Conservation (phyloP, 2,888 invertebrate species). For the Caenorhabditis macrosperma region DNA sequence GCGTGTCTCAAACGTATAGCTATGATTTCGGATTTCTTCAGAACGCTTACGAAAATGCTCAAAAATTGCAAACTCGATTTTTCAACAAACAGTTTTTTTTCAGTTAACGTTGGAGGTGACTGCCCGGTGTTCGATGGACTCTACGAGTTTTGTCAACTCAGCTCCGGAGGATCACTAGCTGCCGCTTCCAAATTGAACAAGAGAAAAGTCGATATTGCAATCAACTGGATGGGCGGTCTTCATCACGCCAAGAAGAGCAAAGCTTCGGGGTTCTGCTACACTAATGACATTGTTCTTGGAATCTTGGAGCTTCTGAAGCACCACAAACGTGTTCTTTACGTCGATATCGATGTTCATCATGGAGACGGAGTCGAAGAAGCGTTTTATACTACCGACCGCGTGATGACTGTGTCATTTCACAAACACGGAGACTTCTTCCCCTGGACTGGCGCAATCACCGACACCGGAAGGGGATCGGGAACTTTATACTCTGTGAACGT, state of each 20-base stretch:
- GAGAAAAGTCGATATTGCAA: conserved; percentile 97
- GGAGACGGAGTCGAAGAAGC: conserved; percentile 96
- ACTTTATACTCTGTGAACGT: conserved; percentile 99
- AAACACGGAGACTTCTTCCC: conserved; percentile 99
- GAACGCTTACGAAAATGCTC: no score
- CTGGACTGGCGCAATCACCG: conserved; percentile 88
- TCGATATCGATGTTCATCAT: conserved; percentile 99
- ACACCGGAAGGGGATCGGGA: conserved; percentile 87
- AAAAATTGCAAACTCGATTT: conserved; percentile 93
- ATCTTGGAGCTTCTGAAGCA: conserved; percentile 94
- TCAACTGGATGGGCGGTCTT: conserved; percentile 99
- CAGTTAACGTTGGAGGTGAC: conserved; percentile 87
- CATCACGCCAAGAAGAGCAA: conserved; percentile 98
- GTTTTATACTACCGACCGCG: conserved; percentile 94
- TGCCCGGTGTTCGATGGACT: conserved; percentile 99
- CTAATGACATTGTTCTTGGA: conserved; percentile 98
- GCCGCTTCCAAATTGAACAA: conserved; percentile 99
- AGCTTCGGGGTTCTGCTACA: conserved; percentile 96
- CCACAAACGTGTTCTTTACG: conserved; percentile 87
- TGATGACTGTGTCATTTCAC: conserved; percentile 99
- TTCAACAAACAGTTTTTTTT: conserved; percentile 93
- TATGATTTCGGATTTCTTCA: no score
- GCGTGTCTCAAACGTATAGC: no score
- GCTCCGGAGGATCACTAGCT: conserved; percentile 96
- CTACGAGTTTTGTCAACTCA: conserved; percentile 98